Evolutionary conservation across 2,797 vertebrate species (phyloP), one percentile per base, ranked within the genome.

Genomic region (Amphiprion clarkii): DNA sequence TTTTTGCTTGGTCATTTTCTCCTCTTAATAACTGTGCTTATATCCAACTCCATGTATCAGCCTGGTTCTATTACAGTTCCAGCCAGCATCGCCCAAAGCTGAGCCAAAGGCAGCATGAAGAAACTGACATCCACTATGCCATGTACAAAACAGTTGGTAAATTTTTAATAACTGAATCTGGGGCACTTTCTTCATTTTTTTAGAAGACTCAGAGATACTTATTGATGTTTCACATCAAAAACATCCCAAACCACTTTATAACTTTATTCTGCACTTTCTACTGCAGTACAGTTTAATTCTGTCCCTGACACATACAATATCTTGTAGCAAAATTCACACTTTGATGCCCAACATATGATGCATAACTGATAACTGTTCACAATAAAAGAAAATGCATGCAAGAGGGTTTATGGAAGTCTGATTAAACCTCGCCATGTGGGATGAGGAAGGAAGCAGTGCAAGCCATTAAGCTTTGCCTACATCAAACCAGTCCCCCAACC

Each of bases 91-190:
- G 40, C 72, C 76, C 54, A 67, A 61, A 78, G 71, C 76, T 80
- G 72, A 76, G 78, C 77, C 78, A 79, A 67, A 2, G 29, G 72
- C 74, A 72, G 54, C 46, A 40, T 63, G 60, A 74, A 53, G 55
- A 77, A 74, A 58, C 54, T 54, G 71, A 73, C 79, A 81, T 65
- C 63, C 61, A 78, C 42, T 44, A 62, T 42, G 53, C 48, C 74
- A 82, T 73, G 44, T 61, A 88, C 79, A 89, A 85, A 88, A 84
- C 56, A 74, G 61, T 66, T 72, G 21, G 52, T 84, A 67, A n/a
- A 84, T 83, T 78, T 88, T 90, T 88, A 78, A 89, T 81, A 63
- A 65, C 31, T 25, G 39, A 82, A 91, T 82, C 76, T 85, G 62
- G 80, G 71, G 29, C 77, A 84, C 55, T 83, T 74, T 67, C 23